Evolutionary conservation across 2,797 vertebrate species (phyloP).

Genomic region (Forpus xanthops): DNA sequence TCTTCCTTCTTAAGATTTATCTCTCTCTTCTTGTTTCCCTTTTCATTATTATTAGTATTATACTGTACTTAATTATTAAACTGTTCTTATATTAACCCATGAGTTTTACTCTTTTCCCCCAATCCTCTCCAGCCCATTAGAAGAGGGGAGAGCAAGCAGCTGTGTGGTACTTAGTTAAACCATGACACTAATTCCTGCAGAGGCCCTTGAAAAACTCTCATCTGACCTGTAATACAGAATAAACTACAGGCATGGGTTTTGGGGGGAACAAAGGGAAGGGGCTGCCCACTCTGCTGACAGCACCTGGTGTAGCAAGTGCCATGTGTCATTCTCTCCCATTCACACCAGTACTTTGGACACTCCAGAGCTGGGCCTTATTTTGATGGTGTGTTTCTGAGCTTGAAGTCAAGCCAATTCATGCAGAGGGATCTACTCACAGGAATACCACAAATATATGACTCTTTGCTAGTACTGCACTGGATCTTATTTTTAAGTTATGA

Average conservation of each 20-base stretch:
- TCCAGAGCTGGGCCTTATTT: neutral
- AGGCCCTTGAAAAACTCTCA: neutral
- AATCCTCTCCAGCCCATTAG: neutral
- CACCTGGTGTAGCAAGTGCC: neutral
- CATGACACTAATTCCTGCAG: neutral
- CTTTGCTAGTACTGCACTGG: neutral
- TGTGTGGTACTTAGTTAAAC: neutral
- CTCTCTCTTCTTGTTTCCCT: neutral
- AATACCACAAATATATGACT: neutral
- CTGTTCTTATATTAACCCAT: neutral
- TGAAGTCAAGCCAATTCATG: neutral
- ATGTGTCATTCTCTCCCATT: neutral
- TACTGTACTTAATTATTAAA: neutral
- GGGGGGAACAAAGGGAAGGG: neutral
- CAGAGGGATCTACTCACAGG: neutral
- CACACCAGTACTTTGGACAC: accelerated
- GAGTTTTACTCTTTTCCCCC: neutral
- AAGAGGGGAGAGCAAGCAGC: neutral
- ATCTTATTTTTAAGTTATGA: constrained; percentile 24
- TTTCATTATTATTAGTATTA: neutral
- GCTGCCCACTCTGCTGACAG: accelerated
- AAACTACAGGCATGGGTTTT: neutral
- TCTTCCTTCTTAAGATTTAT: neutral
- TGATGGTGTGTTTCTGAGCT: neutral
- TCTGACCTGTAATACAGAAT: neutral